A percentile compares a stretch with the other conserved stretches of the same genome.
Evolutionary conservation across 2,113 vertebrate genomes (phyloP).

Genomic region (Corydoras maculifer): DNA sequence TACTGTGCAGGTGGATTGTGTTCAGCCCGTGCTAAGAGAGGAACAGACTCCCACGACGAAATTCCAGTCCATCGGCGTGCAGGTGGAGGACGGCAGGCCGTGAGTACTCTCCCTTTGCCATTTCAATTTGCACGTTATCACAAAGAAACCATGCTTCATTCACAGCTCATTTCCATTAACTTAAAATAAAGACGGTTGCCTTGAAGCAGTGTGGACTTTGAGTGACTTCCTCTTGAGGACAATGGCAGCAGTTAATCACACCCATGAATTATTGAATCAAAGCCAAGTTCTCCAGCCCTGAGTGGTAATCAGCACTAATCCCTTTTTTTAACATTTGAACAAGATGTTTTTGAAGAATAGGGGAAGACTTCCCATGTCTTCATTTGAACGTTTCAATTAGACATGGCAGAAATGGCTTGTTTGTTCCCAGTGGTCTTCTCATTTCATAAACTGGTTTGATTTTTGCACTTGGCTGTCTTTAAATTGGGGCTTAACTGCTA

Average conservation of each 20-base stretch:
- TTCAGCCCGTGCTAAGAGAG: slow-evolving; percentile 88
- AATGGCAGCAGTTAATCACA: not conserved
- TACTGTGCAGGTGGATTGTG: slow-evolving; percentile 86
- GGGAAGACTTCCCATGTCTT: too few relatives aligned
- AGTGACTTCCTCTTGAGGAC: slow-evolving; percentile 2
- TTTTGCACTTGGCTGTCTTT: too few relatives aligned
- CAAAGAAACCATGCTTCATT: not conserved
- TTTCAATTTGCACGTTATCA: not conserved
- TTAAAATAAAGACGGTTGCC: not conserved
- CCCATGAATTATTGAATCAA: not conserved
- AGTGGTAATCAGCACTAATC: not conserved
- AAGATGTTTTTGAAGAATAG: too few relatives aligned
- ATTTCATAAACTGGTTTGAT: too few relatives aligned
- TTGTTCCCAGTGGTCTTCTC: too few relatives aligned
- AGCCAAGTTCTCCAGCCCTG: not conserved
- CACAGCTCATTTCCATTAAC: not conserved
- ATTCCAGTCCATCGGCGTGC: slow-evolving; percentile 98
- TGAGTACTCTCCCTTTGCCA: slow-evolving; percentile 64
- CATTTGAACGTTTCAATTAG: too few relatives aligned
- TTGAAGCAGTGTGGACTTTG: not conserved
- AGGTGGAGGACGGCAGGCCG: slow-evolving; percentile 99
- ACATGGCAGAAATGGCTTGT: too few relatives aligned
- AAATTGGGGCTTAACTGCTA: too few relatives aligned
- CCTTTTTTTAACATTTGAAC: too few relatives aligned
- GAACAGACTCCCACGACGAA: slow-evolving; percentile 85